These are phyloP conservation scores for Drosophila dives DNA, from an alignment of 2,888 invertebrate genomes.

Conservation along the genomic window DNA sequence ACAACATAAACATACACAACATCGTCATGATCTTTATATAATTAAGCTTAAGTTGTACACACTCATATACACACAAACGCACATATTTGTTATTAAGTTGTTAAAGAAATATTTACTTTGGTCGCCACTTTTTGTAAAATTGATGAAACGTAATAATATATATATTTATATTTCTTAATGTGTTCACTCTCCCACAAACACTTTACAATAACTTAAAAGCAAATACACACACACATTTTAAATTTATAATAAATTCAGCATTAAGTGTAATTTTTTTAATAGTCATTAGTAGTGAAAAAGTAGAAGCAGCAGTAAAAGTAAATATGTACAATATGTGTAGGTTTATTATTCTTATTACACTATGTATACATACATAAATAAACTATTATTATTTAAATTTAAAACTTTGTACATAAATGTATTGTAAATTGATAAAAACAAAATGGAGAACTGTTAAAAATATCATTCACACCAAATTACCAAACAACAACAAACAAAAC, in stretches of 20 bases:
- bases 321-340: conserved; percentile 52
- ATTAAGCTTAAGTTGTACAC: conserved; percentile 53
- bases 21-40: conserved; percentile 45
- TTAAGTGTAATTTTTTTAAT: conserved; percentile 69
- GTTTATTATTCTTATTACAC: conserved; percentile 56
- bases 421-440: conserved; percentile 60
- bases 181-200: conserved; percentile 29
- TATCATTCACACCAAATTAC: conserved; percentile 71
- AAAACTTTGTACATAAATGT: conserved; percentile 72
- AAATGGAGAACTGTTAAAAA: conserved; percentile 35
- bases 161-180: conserved; percentile 19
- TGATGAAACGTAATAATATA: conserved; percentile 28
- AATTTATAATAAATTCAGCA: conserved; percentile 52
- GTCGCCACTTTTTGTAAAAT: conserved; percentile 8
- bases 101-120: conserved; percentile 19
- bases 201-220: conserved; percentile 9
- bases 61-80: conserved; percentile 18
- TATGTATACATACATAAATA: conserved; percentile 22
- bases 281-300: conserved; percentile 47
- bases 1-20: conserved; percentile 19
- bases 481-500: conserved; percentile 27
- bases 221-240: conserved; percentile 20
- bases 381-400: conserved; percentile 45
- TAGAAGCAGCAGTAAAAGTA: conserved; percentile 8
- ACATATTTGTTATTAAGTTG: conserved; percentile 60